Base-by-base conservation (phyloP, 2,113 vertebrate genomes). In the Hippocampus abdominalis region DNA sequence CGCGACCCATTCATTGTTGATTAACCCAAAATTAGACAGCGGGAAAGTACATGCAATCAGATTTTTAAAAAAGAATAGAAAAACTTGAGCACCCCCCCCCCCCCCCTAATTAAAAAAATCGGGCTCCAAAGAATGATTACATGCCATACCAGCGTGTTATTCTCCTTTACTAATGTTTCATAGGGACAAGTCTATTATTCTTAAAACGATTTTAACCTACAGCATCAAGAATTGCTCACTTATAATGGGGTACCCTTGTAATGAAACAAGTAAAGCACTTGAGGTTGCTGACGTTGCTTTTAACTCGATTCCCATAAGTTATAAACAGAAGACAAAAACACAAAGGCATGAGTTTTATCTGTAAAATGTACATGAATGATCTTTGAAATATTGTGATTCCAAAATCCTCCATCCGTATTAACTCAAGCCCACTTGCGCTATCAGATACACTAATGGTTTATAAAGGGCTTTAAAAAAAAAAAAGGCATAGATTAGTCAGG, bases 271-370 rank as follows among this genome's bases (percentile, higher is more conserved):
- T 44, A 64, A 64, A 40, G 62, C 62, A 64, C 40, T 63, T 40
- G 39, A 64, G 62, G 23, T 64, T 42, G 62, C 36, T 40, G 39
- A 64, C 39, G 23, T 64, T 42, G 62, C 21, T 64, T 53, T 48
- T 44, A 16, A 64, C 13, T 18, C 9, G 27, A 53, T 29, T 29
- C 27, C 23, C n/a, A 7, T n/a, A 60, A 36, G 8, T 32, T 13
- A 15, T 5, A 36, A 60, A 60, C 15, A 60, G 13, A 60, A 60
- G 15, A 60, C 16, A 18, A 18, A 32, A 32, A 7, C 16, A 57
- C 23, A 32, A 29, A n/a, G 21, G 21, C 7, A 60, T 32, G 2
- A 29, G 13, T 57, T 57, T 57, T 57, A 12, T 64, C 39, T 11
- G 23, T 36, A 44, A 9, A 42, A 64, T 64, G 25, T 44, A 46